Base-by-base conservation (phyloP, 2,797 vertebrate species). In the Lutra lutra region DNA sequence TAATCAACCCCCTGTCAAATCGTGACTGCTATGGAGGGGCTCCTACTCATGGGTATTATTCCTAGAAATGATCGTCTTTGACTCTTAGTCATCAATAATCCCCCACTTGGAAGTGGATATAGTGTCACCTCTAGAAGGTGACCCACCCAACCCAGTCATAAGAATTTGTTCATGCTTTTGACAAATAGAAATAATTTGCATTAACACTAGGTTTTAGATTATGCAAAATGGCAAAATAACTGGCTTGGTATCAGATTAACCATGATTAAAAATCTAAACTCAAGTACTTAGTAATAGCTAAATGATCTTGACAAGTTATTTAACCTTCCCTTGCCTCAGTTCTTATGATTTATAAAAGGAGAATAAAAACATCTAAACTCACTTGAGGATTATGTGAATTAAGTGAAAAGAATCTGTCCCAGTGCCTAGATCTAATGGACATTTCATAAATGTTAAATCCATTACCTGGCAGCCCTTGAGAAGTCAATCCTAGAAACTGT, bases 401-500 rank as follows among this genome's bases (percentile, higher is more conserved):
- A 92, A 68, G 66, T 43, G 32, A 77, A 84, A 92, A 79, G 18
- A 90, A 86, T 89, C 40, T 79, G 62, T 88, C 48, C 72, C 27
- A 79, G 51, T 56, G 35, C 13, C 64, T 80, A 86, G 25, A 93
- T 77, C 60, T 54, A 79, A 75, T 2, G 23, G 17, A 38, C 25
- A 78, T 78, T 79, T 91, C 93, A 86, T 60, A 93, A 90, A 68
- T 58, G 51, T 95, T 62, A 91, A 13, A 64, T 88, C 56, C 38
- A 94, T 43, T 85, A 48, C 23, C 13, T 66, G 51, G 29, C 5
- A 79, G 40, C 23, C 32, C 64, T 62, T 82, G 32, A 68, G 56
- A 92, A 66, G 8, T 68, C 56, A 97, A 68, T 79, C 58, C 21
- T 78, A 70, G 40, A 23, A 93, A 56, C 27, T 60, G 58, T 25